Evolutionary conservation across 2,113 vertebrate species (phyloP).

Genomic region (Pelmatolapia mariae): DNA sequence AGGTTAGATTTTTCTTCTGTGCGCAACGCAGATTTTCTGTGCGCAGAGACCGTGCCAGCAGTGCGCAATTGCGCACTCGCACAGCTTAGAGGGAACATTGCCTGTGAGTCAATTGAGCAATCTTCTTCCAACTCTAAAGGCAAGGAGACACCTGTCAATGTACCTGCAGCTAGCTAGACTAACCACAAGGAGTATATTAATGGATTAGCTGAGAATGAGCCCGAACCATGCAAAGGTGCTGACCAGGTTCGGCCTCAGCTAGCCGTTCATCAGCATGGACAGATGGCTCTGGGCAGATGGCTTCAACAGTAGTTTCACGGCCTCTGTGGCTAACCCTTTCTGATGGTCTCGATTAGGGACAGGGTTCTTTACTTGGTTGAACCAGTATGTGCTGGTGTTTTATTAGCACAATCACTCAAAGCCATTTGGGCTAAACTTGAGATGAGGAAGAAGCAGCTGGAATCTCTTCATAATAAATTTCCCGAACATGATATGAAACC

Average conservation of each 20-base stretch:
- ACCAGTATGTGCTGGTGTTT: background rate
- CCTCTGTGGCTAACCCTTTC: background rate
- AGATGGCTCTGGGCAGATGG: background rate
- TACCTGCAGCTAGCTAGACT: background rate
- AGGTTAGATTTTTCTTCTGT: too few relatives aligned
- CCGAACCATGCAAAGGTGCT: background rate
- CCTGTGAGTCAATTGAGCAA: background rate
- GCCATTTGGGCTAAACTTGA: background rate
- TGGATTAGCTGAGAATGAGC: background rate
- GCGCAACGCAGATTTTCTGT: too few relatives aligned
- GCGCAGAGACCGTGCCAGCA: too few relatives aligned
- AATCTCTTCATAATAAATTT: background rate
- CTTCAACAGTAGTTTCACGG: background rate
- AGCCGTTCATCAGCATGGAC: background rate
- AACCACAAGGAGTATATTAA: background rate
- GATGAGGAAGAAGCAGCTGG: background rate
- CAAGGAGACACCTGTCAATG: background rate
- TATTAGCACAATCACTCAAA: background rate
- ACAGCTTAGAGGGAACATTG: too few relatives aligned
- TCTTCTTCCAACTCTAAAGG: background rate
- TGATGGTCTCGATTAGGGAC: background rate
- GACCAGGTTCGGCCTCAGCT: background rate
- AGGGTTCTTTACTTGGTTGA: background rate
- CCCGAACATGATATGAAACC: background rate
- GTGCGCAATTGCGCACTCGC: too few relatives aligned